Conservation (phyloP, 2,888 invertebrate genomes). For the Drosophila bunnanda region DNA sequence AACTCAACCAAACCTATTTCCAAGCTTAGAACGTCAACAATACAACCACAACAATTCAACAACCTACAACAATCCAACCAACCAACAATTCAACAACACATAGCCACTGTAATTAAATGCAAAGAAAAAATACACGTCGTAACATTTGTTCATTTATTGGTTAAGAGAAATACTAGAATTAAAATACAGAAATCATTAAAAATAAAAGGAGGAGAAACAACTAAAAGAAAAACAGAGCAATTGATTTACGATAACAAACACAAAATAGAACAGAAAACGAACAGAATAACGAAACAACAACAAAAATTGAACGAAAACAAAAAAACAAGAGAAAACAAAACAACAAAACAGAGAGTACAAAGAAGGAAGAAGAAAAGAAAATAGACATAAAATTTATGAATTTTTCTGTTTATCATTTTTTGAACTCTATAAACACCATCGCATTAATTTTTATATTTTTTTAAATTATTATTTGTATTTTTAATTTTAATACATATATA, state of each 20-base stretch:
- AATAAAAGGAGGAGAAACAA: neutral
- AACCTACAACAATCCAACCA: slow-evolving; percentile 14
- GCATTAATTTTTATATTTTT: slow-evolving; percentile 73
- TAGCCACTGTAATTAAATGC: slow-evolving; percentile 67
- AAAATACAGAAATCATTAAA: slow-evolving; percentile 5
- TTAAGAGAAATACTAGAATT: slow-evolving; percentile 21
- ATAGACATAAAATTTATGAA: slow-evolving; percentile 72
- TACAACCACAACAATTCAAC: slow-evolving; percentile 1
- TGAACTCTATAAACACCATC: slow-evolving; percentile 79
- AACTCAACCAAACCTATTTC: slow-evolving; percentile 28
- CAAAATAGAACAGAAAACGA: slow-evolving; percentile 19
- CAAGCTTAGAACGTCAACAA: slow-evolving; percentile 40
- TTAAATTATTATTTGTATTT: slow-evolving; percentile 74
- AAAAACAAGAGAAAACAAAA: slow-evolving; percentile 23
- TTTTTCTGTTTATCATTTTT: slow-evolving; percentile 48
- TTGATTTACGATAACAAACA: slow-evolving; percentile 33
- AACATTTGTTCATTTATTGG: slow-evolving; percentile 42
- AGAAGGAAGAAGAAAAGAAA: slow-evolving; percentile 51
- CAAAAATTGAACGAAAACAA: slow-evolving; percentile 37
- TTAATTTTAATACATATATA: slow-evolving; percentile 37
- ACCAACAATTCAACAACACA: slow-evolving; percentile 37
- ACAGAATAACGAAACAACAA: slow-evolving; percentile 23
- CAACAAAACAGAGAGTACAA: slow-evolving; percentile 74
- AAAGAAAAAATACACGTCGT: slow-evolving; percentile 38
- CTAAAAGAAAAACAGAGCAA: slow-evolving; percentile 17